Conservation (phyloP, 2,113 vertebrate species). For the Perognathus longimembris region DNA sequence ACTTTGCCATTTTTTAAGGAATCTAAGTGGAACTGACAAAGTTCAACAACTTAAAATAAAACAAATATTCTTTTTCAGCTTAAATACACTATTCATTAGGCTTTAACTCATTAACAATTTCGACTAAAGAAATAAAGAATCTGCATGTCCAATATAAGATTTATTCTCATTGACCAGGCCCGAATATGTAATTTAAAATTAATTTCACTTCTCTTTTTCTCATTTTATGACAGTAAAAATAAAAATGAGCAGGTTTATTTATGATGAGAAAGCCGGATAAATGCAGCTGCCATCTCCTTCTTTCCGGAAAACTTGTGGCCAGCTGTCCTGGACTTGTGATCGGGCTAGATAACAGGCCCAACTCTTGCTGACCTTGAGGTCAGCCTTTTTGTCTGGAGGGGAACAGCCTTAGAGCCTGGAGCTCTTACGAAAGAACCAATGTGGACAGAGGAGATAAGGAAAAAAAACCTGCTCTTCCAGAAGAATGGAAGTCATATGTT, state of each 20-base stretch:
- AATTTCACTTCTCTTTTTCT: background rate
- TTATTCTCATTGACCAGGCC: slow-evolving; percentile 21
- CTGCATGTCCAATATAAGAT: background rate
- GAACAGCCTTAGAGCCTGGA: slow-evolving; percentile 16
- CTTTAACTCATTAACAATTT: slow-evolving; percentile 54
- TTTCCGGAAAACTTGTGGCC: background rate
- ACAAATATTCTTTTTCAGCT: background rate
- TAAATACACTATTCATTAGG: slow-evolving; percentile 32
- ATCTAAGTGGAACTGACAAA: background rate
- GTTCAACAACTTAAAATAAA: slow-evolving; percentile 41
- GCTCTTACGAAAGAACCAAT: slow-evolving; percentile 38
- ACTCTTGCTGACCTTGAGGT: slow-evolving; percentile 3
- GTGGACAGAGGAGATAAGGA: slow-evolving; percentile 55
- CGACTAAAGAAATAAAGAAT: slow-evolving; percentile 26
- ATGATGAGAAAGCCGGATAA: background rate
- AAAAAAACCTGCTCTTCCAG: slow-evolving; percentile 46
- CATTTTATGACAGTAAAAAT: background rate
- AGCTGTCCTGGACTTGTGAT: background rate
- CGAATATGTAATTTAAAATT: slow-evolving; percentile 40
- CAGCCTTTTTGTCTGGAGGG: slow-evolving; percentile 4
- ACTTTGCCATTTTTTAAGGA: slow-evolving; percentile 35
- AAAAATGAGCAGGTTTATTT: slow-evolving; percentile 30
- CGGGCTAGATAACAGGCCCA: slow-evolving; percentile 20
- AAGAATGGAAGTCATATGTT: slow-evolving; percentile 33
- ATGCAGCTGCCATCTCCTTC: background rate